phyloP scores from a whole-genome alignment of 2,113 vertebrate genomes.

The Prunella fulvescens region DNA sequence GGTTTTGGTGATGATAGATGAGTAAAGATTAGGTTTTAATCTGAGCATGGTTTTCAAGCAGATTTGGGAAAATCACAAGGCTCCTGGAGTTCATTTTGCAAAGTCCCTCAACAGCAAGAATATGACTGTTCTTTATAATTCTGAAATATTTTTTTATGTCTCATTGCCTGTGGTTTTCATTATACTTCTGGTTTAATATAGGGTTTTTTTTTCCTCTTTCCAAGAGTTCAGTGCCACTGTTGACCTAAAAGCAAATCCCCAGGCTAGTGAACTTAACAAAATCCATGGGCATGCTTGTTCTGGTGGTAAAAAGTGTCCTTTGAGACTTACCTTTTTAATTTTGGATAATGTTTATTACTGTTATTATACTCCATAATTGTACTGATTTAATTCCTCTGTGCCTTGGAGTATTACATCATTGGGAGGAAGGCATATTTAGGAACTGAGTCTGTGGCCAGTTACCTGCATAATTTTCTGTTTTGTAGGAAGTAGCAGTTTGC shows the following conservation, averaged over 20 bases:
- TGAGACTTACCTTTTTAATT: not conserved
- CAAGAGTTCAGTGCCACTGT: not conserved
- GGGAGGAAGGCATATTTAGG: not conserved
- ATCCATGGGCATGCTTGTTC: not conserved
- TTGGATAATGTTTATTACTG: not conserved
- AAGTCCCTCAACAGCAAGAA: not conserved
- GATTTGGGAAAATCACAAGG: not conserved
- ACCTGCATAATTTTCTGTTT: not conserved
- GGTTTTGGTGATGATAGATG: not conserved
- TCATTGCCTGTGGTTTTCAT: not conserved
- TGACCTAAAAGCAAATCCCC: not conserved
- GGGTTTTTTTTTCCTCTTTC: fast-evolving
- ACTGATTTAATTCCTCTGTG: not conserved
- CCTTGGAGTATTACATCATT: not conserved
- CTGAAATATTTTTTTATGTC: not conserved
- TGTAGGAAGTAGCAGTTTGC: not conserved
- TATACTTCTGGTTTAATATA: not conserved
- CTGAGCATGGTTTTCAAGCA: not conserved
- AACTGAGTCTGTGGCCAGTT: not conserved
- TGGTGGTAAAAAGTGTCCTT: not conserved
- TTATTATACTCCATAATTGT: not conserved
- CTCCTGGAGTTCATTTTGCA: not conserved
- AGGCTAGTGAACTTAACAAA: not conserved
- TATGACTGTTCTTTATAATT: not conserved
- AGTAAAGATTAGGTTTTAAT: not conserved